Base-by-base conservation (phyloP, 1,140 invertebrate genomes). In the Cyclargus thomasi region DNA sequence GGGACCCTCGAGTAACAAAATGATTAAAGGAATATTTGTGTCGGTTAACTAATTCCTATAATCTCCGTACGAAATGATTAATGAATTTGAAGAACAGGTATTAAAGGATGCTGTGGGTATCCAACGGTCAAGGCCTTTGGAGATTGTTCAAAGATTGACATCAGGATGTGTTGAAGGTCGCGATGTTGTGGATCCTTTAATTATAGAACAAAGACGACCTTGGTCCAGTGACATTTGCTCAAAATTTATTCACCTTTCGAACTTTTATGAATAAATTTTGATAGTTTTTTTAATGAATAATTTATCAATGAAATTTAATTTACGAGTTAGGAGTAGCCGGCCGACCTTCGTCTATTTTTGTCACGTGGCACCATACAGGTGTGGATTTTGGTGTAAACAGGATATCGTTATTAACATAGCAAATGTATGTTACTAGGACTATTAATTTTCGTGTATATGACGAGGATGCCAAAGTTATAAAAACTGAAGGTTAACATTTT, bases 161-260 rank as follows among this genome's bases (percentile, higher is more conserved):
- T 62, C 75, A 76, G 75, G 75, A 76, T 74, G 69, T 69, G 57
- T 35, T 67, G 69, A 76, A 76, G 73, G 75, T 73, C 73, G 35
- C 23, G 17, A 20, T 59, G 20, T 21, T 17, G n/a, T 20, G 16
- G 17, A 11, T 59, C 55, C 55, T 66, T 36, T 36, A 57, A 18
- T 29, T 29, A 66, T 35, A 20, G 55, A 23, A 57, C 29, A 55
- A 23, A 23, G 8, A 35, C 55, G 23, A 23, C 65, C 65, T 66
- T 66, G 53, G 53, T 57, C 65, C 35, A 57, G 53, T 66, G 65
- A 29, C 65, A 66, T 66, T 66, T 59, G 20, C 18, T 59, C 20
- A 59, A 66, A 57, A 57, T 57, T 4, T 17, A 29, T 66, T 16
- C 18, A 20, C 17, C 18, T 66, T 57, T 53, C 53, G 47, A 29